Evolutionary conservation across 2,888 invertebrate species (phyloP).

Genomic region (Mesorhabditis sp.): DNA sequence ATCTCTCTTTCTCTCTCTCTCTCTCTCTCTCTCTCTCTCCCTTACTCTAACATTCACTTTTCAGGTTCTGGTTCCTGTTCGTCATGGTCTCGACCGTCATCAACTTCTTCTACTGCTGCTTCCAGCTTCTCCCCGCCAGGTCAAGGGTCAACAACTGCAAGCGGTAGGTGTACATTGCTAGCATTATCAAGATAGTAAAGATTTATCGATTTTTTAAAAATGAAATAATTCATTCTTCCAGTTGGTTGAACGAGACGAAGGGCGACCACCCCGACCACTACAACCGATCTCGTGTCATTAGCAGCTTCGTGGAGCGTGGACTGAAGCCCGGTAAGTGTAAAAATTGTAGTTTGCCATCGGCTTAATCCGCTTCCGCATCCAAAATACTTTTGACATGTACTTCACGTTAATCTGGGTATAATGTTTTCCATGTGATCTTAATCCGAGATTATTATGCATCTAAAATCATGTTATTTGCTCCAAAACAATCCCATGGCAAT

Average conservation of each 20-base stretch:
- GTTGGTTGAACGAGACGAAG: conserved; percentile 7
- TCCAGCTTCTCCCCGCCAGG: conserved; percentile 40
- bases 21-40: too few relatives aligned
- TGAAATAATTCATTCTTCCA: conserved; percentile 1
- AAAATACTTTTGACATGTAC: too few relatives aligned
- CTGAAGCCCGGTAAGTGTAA: conserved; percentile 40
- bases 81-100: conserved; percentile 60
- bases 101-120: conserved; percentile 61
- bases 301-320: conserved; percentile 38
- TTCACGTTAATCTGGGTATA: too few relatives aligned
- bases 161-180: not conserved
- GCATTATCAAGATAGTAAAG: not conserved
- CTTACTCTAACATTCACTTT: not conserved
- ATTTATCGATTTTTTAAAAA: not conserved
- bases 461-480: not conserved
- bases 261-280: conserved; percentile 12
- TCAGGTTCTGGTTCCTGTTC: conserved; percentile 61
- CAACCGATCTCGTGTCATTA: conserved; percentile 17
- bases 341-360: not conserved
- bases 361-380: too few relatives aligned
- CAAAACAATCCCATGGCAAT: not conserved
- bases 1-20: not conserved
- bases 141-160: conserved; percentile 27
- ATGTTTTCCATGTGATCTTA: too few relatives aligned
- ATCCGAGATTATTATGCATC: too few relatives aligned